Percentiles rank a stretch among this genome's conserved stretches.
phyloP scores from a whole-genome alignment of 2,113 vertebrate species.

The Melanerpes formicivorus region DNA sequence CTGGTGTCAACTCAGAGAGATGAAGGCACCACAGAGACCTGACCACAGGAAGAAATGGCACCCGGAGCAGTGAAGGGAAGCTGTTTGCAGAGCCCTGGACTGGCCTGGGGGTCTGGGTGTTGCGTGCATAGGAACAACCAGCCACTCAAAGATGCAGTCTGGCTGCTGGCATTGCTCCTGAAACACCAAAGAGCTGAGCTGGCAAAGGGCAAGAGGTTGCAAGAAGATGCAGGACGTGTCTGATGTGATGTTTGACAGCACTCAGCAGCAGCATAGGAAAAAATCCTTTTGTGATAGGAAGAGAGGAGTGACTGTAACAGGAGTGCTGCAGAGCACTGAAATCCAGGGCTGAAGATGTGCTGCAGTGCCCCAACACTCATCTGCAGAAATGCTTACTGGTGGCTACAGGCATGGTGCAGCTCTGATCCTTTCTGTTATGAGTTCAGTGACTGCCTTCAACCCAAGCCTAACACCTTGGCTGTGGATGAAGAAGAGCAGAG shows the following conservation, averaged over 20 bases:
- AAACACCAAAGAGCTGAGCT: not conserved
- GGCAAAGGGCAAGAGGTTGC: not conserved
- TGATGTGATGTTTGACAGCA: not conserved
- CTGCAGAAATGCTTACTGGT: rapidly evolving
- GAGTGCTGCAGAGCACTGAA: not conserved
- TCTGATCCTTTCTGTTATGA: not conserved
- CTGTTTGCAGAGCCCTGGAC: not conserved
- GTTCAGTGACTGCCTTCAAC: not conserved
- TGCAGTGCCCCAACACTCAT: not conserved
- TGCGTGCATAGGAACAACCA: not conserved
- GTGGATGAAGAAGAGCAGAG: not conserved
- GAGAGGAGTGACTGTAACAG: not conserved
- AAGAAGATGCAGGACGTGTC: not conserved
- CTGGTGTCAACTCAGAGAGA: not conserved
- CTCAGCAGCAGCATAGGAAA: not conserved
- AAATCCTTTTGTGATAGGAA: not conserved
- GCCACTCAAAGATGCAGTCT: not conserved
- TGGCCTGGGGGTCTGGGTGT: not conserved
- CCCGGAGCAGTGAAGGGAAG: not conserved
- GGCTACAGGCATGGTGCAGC: not conserved
- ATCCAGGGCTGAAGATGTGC: not conserved
- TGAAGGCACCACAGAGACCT: not conserved
- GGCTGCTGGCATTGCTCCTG: not conserved
- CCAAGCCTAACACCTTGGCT: rapidly evolving
- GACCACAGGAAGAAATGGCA: not conserved